Base-by-base conservation (phyloP, 2,888 invertebrate species). In the Caenorhabditis japonica region DNA sequence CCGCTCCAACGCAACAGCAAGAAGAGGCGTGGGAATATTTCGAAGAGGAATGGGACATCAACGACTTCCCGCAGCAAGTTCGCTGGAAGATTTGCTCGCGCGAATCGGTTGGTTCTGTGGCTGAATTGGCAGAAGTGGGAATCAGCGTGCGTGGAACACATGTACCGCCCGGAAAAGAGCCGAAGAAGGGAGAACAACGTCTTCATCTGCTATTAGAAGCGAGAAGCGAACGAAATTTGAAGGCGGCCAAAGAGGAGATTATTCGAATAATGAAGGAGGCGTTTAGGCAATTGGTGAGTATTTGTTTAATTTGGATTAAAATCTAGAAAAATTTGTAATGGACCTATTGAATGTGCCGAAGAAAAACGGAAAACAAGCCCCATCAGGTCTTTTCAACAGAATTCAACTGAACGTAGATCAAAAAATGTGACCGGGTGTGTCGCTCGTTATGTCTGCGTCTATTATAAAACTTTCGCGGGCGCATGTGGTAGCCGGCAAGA, bases 31-130 rank as follows among this genome's bases (percentile, higher is more conserved):
- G 76, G 76, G 79, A 85, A 17, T 86, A 94, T 72, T 99, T 95
- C 89, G 99, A 99, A 89, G 97, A 97, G 83, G 99, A 99, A 88
- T 90, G 99, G 81, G 99, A 99, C 90, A 99, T 99, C 87, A 99
- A 99, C 88, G 99, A 99, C 89, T 99, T 99, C 90, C 99, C 99
- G 27, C 99, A 99, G 87, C 97, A 97, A 88, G 97, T 97, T 0
- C 91, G 99, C 69, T 99, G 96, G 95, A 92, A 95, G 80, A 95
- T 99, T 64, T 99, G 97, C 4, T 84, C 84, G 12, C 75, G 84
- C 79, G 99, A 99, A 90, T 96, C 97, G 4, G 89, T 99, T 79
- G 95, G 95, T 0, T 94, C 97, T 88, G 97, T 99, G 85, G 95
- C 95, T 51, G 99, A 99, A 89, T 97, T 97, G 89, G 97, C 97